A percentile compares a stretch with the other conserved stretches of the same genome.
Conservation (phyloP, 2,797 vertebrate species). For the Parambassis ranga region DNA sequence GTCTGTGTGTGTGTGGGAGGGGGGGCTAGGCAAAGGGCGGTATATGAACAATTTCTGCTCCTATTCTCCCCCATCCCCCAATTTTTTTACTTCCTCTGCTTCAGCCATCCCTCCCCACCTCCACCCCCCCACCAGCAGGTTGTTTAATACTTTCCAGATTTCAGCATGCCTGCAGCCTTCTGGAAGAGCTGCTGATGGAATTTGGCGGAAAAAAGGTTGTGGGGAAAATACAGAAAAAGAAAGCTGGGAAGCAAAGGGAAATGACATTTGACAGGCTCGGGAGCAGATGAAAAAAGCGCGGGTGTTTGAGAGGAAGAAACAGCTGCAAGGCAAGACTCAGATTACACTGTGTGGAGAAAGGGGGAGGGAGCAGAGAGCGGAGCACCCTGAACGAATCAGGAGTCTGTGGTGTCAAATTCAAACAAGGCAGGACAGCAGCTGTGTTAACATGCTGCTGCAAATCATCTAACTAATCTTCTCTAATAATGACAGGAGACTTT, state of each 20-base stretch:
- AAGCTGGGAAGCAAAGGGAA: constrained; percentile 38
- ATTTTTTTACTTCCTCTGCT: constrained; percentile 44
- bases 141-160: constrained; percentile 87
- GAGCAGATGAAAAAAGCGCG: constrained; percentile 48
- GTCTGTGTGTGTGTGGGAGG: constrained; percentile 42
- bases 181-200: constrained; percentile 80
- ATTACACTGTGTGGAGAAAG: constrained; percentile 35
- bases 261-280: constrained; percentile 58
- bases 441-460: constrained; percentile 30
- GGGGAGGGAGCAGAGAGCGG: background rate
- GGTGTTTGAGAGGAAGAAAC: constrained; percentile 50
- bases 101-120: constrained; percentile 19
- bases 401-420: constrained; percentile 40
- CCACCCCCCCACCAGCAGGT: constrained; percentile 77
- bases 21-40: constrained; percentile 51
- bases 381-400: constrained; percentile 46
- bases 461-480: constrained; percentile 10
- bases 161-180: constrained; percentile 71
- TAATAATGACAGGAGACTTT: background rate
- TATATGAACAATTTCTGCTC: constrained; percentile 76
- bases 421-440: constrained; percentile 20
- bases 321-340: constrained; percentile 61
- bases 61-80: constrained; percentile 68
- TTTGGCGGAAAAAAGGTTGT: constrained; percentile 71
- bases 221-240: constrained; percentile 17